Evolutionary conservation across 2,113 vertebrate genomes (phyloP).

Genomic region (Beaufortia kweichowensis): DNA sequence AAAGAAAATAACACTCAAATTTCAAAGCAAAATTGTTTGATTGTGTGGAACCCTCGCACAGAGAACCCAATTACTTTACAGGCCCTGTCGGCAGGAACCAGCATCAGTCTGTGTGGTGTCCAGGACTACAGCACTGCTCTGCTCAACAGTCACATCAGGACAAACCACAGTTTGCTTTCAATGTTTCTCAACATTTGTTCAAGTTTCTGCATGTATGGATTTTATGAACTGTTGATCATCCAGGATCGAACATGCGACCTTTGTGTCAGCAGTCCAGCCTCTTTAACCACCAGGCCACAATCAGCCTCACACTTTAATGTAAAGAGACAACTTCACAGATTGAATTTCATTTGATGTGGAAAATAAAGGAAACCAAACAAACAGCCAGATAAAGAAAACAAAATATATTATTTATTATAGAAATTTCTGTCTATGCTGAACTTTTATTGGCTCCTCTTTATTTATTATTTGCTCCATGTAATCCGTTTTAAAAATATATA

Average conservation of each 20-base stretch:
- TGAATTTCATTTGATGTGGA: too few species aligned
- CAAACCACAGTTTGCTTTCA: constrained; percentile 43
- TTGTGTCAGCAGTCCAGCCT: background rate
- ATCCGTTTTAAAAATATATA: too few species aligned
- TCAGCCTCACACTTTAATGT: background rate
- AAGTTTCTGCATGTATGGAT: background rate
- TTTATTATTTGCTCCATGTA: too few species aligned
- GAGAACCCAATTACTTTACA: constrained; percentile 79
- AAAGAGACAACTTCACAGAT: too few species aligned
- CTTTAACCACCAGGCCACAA: background rate
- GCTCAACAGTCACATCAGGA: constrained; percentile 67
- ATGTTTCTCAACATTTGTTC: background rate
- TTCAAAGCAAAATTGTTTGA: background rate
- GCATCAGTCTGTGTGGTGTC: constrained; percentile 82
- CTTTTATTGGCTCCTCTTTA: too few species aligned
- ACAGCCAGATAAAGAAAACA: too few species aligned
- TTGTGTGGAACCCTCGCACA: constrained; percentile 97
- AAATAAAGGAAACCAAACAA: too few species aligned
- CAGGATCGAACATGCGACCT: constrained; percentile 5
- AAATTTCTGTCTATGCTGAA: too few species aligned
- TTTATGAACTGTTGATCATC: background rate
- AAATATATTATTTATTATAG: too few species aligned
- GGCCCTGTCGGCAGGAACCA: constrained; percentile 96
- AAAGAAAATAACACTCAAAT: background rate
- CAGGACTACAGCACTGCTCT: constrained; percentile 70